Percentiles rank a stretch among this genome's conserved stretches.
Evolutionary conservation across 2,888 invertebrate genomes (phyloP).

Genomic region (Silvanus unidentatus): DNA sequence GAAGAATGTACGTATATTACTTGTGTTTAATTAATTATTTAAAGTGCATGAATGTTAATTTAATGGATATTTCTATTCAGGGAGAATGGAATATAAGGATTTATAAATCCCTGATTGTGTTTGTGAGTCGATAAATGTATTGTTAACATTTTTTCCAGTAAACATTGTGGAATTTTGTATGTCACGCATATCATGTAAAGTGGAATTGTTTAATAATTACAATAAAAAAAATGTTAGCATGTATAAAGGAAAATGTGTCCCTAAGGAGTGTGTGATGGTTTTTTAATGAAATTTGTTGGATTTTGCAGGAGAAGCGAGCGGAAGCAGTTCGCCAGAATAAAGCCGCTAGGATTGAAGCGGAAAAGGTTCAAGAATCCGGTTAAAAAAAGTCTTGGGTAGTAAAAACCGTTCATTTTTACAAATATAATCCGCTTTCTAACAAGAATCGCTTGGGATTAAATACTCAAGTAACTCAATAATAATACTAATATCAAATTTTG

Average conservation of each 20-base stretch:
- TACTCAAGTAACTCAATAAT: constrained; percentile 13
- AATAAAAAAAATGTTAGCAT: no score
- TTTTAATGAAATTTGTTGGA: constrained; percentile 14
- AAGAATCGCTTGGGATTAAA: constrained; percentile 17
- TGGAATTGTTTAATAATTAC: no score
- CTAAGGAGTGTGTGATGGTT: no score
- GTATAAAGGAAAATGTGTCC: no score
- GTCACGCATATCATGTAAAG: constrained; percentile 1
- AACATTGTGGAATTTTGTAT: no score
- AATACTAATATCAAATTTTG: constrained; percentile 4
- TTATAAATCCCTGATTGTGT: no score
- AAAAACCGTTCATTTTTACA: constrained; percentile 19
- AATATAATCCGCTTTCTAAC: constrained; percentile 27
- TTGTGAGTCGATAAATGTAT: no score
- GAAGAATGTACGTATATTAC: constrained; percentile 65
- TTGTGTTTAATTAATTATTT: neutral
- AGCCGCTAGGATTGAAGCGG: constrained; percentile 58
- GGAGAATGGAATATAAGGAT: no score
- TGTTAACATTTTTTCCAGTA: no score
- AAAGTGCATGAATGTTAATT: neutral
- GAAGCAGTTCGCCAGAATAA: constrained; percentile 90
- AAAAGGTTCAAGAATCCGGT: constrained; percentile 59
- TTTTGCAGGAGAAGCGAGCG: constrained; percentile 78
- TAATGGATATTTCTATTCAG: neutral
- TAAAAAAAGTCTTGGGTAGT: constrained; percentile 37